phyloP scores from a whole-genome alignment of 2,113 vertebrate genomes.

The Galbula dea region DNA sequence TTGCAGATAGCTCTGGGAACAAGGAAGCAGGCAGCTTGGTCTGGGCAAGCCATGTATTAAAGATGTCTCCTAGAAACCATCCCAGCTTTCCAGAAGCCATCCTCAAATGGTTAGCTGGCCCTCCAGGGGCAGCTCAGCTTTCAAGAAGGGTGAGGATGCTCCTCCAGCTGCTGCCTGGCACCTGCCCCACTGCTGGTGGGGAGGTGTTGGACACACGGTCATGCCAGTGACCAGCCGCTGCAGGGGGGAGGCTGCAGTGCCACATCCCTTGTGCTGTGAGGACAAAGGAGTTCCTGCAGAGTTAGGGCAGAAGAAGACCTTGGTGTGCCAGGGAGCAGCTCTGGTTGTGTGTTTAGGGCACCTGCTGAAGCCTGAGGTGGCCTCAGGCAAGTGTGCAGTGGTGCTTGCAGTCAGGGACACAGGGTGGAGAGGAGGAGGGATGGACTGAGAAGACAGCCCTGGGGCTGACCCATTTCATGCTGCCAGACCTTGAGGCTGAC shows the following conservation, averaged over 20 bases:
- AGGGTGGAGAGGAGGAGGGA: background rate
- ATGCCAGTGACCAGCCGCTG: background rate
- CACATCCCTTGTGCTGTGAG: background rate
- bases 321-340: background rate
- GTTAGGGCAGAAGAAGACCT: background rate
- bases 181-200: accelerated
- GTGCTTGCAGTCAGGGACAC: background rate
- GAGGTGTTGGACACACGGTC: background rate
- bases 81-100: background rate
- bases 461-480: background rate
- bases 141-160: background rate
- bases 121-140: background rate
- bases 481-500: no score
- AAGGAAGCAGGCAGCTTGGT: background rate
- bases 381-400: background rate
- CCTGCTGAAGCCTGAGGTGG: background rate
- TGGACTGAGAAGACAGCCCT: background rate
- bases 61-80: background rate
- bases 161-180: background rate
- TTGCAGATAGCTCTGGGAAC: background rate
- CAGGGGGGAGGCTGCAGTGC: background rate
- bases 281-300: background rate
- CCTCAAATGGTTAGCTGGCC: background rate
- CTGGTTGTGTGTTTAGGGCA: background rate
- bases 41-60: background rate